Conservation (phyloP, 2,888 invertebrate genomes). For the Leistus spinibarbis region DNA sequence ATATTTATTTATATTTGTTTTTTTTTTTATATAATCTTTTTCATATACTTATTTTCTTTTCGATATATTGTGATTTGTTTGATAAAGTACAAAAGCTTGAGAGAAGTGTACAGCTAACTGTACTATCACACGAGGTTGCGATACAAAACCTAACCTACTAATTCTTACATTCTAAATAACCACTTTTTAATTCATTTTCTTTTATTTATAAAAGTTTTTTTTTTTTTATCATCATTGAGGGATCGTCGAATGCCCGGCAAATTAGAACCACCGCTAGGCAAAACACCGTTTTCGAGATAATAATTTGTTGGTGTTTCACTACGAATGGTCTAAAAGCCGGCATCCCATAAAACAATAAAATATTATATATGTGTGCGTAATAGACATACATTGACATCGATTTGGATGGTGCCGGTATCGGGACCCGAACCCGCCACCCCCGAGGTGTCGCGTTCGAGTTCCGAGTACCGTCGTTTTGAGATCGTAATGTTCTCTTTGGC, state of each 20-base stretch:
- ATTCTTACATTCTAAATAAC: constrained; percentile 18
- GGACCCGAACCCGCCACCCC: not conserved
- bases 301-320: not conserved
- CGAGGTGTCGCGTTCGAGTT: not conserved
- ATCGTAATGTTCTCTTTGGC: constrained; percentile 20
- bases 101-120: constrained; percentile 24
- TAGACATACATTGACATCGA: constrained; percentile 24
- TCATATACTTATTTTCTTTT: constrained; percentile 24
- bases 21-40: constrained; percentile 33
- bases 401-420: constrained; percentile 4
- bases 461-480: constrained; percentile 10
- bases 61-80: constrained; percentile 35
- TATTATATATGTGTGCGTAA: constrained; percentile 19
- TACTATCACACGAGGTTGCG: constrained; percentile 34
- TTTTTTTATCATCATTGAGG: constrained; percentile 21
- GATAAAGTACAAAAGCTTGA: constrained; percentile 37
- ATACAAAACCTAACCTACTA: constrained; percentile 34
- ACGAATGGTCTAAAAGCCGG: not conserved
- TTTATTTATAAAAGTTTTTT: constrained; percentile 25
- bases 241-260: not conserved
- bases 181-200: constrained; percentile 18
- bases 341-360: constrained; percentile 6
- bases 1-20: constrained; percentile 30
- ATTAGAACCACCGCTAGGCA: not conserved
- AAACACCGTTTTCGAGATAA: not conserved